Evolutionary conservation across 2,113 vertebrate genomes (phyloP), one percentile per base, ranked within the genome.

Genomic region (Psammodynastes pulverulentus): DNA sequence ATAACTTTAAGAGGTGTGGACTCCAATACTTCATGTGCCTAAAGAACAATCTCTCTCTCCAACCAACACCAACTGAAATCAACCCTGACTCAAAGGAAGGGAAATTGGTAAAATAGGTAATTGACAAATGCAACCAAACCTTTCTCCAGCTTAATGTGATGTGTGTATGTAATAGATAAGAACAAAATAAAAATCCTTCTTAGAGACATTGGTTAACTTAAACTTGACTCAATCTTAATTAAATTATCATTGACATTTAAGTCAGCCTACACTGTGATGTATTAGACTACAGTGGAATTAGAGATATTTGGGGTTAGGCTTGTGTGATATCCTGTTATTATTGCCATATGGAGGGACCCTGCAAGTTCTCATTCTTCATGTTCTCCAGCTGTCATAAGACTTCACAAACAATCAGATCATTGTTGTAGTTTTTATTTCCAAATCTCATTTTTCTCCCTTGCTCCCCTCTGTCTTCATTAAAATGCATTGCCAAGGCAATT

Each of bases 321-420:
- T 90, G 3, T 91, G 3, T 49, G 86, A 84, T 94, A 91, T 7
- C 2, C 39, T 86, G 54, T 94, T 95, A 94, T 96, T 95, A 92
- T 92, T 96, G 92, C 93, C 94, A 96, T 92, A 87, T 95, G 89
- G 86, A 88, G 8, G 95, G 93, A 89, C 29, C 3, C 48, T 93
- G 86, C 6, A 87, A 93, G 21, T 84, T 93, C 96, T 94, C 94
- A 84, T 92, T 94, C 94, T 94, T 23, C 91, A 51, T 72, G 94
- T 94, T 17, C 29, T 67, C 29, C 13, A 92, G 84, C 26, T 92
- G 89, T 87, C 87, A 94, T 92, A 95, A 94, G 91, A 94, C 62
- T 86, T 92, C 93, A 86, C 0, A 0, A 94, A 91, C 89, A 92
- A 92, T 72, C 43, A 86, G 94, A 95, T 87, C 94, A 5, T 93